phyloP scores from a whole-genome alignment of 2,113 vertebrate genomes.

The Laterallus jamaicensis region DNA sequence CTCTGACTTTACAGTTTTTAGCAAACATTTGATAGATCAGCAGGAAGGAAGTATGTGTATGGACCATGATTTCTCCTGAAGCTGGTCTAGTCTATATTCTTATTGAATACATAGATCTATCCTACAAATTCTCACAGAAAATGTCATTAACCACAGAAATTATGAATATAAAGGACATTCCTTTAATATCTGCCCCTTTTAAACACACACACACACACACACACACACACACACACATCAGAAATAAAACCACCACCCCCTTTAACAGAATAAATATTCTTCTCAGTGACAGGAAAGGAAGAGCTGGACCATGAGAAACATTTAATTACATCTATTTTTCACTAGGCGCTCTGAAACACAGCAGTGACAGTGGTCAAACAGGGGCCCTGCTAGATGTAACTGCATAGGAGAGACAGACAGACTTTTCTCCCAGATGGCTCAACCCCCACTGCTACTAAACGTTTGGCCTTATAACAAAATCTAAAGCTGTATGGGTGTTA shows the following conservation, averaged over 20 bases:
- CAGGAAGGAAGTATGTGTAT: not conserved
- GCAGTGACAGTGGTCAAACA: not conserved
- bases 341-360: not conserved
- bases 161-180: not conserved
- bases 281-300: not conserved
- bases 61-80: not conserved
- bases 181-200: not conserved
- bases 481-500: not conserved
- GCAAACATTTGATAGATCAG: not conserved
- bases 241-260: not conserved
- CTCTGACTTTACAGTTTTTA: not conserved
- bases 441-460: not conserved
- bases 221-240: not conserved
- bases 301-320: not conserved
- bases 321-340: not conserved
- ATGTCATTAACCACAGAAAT: not conserved
- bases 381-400: not conserved
- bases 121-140: not conserved
- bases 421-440: not conserved
- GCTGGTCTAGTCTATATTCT: not conserved
- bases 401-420: not conserved
- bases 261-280: not conserved
- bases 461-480: not conserved
- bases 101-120: not conserved
- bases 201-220: no score